A percentile compares a stretch with the other conserved stretches of the same genome.
These are phyloP conservation scores for Eulemur mongoz DNA, from an alignment of 2,797 vertebrate genomes.

Conservation along the genomic window DNA sequence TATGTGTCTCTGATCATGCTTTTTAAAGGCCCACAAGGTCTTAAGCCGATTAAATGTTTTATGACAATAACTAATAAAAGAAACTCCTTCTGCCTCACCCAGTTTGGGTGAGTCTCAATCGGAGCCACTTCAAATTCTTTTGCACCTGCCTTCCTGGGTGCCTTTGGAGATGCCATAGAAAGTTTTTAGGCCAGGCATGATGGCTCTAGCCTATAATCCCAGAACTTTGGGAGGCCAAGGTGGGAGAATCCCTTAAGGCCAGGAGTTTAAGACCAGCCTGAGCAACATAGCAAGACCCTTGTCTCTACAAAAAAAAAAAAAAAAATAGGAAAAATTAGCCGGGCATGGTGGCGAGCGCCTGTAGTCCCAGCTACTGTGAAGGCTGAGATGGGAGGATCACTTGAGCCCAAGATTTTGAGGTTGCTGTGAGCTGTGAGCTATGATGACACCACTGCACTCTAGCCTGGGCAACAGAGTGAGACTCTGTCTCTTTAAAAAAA, in stretches of 20 bases:
- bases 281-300: no score
- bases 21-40: not conserved
- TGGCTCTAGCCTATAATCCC: no score
- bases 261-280: no score
- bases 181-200: not conserved
- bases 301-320: no score
- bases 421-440: not conserved
- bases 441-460: not conserved
- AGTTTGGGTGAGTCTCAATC: not conserved
- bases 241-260: no score
- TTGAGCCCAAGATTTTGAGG: not conserved
- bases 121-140: not conserved
- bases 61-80: not conserved
- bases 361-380: not conserved
- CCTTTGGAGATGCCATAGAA: not conserved
- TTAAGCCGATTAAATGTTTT: not conserved
- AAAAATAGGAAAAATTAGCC: no score
- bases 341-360: no score
- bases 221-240: no score
- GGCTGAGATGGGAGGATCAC: not conserved
- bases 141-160: not conserved
- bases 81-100: not conserved
- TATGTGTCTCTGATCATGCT: not conserved
- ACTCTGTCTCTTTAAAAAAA: not conserved
- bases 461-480: not conserved